Evolutionary conservation across 2,888 invertebrate genomes (phyloP).

Genomic region (Sericinus montela): DNA sequence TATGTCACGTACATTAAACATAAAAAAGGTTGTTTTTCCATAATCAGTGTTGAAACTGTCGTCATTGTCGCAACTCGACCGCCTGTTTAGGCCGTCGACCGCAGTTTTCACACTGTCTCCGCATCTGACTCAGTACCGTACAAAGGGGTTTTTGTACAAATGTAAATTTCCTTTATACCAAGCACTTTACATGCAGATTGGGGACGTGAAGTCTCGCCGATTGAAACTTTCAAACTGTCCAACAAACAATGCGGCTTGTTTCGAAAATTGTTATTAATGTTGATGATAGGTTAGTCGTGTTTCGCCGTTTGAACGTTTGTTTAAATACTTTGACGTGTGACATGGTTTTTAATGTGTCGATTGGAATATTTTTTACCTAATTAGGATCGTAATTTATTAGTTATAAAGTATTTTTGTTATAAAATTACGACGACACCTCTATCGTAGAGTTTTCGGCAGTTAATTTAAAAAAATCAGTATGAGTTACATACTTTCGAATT

Average conservation of each 20-base stretch:
- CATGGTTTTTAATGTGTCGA: constrained; percentile 15
- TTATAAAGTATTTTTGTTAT: no score
- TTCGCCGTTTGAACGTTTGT: constrained; percentile 21
- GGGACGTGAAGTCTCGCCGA: constrained; percentile 42
- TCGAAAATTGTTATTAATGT: constrained; percentile 48
- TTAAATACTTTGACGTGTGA: constrained; percentile 36
- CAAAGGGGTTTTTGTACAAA: constrained; percentile 63
- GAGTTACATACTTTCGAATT: no score
- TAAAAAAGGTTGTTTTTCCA: no score
- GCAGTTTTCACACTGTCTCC: constrained; percentile 53
- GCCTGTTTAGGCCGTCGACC: constrained; percentile 59
- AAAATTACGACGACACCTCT: no score
- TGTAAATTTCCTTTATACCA: constrained; percentile 67
- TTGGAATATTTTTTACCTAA: neutral
- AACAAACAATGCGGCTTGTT: constrained; percentile 34
- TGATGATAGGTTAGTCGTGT: constrained; percentile 25
- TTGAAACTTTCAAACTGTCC: constrained; percentile 49
- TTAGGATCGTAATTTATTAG: neutral
- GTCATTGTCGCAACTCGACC: constrained; percentile 31
- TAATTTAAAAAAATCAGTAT: no score
- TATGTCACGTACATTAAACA: no score
- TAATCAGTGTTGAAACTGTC: constrained; percentile 31
- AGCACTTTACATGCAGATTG: constrained; percentile 67
- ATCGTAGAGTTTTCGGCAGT: no score
- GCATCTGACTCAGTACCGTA: constrained; percentile 49